These are phyloP conservation scores for Cotesia glomerata DNA, from an alignment of 1,140 invertebrate genomes.

Conservation along the genomic window DNA sequence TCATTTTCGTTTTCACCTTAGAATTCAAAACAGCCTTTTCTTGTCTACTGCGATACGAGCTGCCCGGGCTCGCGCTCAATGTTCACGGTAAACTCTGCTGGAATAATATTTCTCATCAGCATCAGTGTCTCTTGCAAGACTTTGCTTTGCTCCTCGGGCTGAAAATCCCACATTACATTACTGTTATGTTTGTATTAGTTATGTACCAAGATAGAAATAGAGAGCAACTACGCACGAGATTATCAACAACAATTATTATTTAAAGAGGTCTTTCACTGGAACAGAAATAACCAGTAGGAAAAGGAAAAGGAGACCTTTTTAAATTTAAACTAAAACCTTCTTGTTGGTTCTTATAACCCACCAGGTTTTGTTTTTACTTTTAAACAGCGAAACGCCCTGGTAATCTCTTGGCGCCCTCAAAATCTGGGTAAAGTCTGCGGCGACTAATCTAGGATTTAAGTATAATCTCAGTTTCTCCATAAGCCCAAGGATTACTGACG, in stretches of 20 bases:
- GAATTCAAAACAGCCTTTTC: slow-evolving; percentile 21
- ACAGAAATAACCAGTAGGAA: too few relatives aligned
- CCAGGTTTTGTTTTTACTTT: slow-evolving; percentile 26
- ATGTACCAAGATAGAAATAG: background rate
- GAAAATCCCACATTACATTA: background rate
- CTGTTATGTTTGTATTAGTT: too few relatives aligned
- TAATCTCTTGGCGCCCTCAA: slow-evolving; percentile 32
- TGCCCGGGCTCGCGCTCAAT: background rate
- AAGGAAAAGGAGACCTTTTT: too few relatives aligned
- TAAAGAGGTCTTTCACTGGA: background rate
- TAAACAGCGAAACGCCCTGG: slow-evolving; percentile 26
- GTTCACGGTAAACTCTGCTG: too few relatives aligned
- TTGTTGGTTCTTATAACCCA: background rate
- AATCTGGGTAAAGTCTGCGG: slow-evolving; percentile 32
- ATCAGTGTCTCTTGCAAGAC: background rate
- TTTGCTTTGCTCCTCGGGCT: background rate
- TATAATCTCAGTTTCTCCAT: slow-evolving; percentile 33
- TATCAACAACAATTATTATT: slow-evolving; percentile 7
- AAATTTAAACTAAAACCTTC: too few relatives aligned
- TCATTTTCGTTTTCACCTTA: slow-evolving; percentile 20
- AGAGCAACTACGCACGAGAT: background rate
- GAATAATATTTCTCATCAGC: too few relatives aligned
- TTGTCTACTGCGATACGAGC: background rate
- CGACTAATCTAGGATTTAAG: slow-evolving; percentile 31
- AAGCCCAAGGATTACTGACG: slow-evolving; percentile 28